Evolutionary conservation across 2,888 invertebrate species (phyloP).

Genomic region (Agrochola lota): DNA sequence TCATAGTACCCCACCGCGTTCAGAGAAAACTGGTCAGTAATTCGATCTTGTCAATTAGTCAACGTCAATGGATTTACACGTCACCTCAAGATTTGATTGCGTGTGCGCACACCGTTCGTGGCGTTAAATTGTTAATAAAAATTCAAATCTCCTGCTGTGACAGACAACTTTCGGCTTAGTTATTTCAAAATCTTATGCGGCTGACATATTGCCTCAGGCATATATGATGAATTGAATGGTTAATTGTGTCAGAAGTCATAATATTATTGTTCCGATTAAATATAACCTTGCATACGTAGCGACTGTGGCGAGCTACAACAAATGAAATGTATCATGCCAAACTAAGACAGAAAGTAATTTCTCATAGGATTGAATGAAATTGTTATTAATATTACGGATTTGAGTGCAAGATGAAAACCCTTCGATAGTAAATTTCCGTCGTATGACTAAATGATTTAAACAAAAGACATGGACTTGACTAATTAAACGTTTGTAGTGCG

Average conservation of each 20-base stretch:
- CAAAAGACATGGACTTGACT: neutral
- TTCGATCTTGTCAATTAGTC: constrained; percentile 62
- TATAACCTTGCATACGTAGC: neutral
- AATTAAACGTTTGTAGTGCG: neutral
- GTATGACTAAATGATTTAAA: neutral
- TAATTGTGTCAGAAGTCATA: constrained; percentile 22
- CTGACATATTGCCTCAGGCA: constrained; percentile 27
- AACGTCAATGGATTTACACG: constrained; percentile 52
- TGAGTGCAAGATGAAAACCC: neutral
- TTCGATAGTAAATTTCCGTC: neutral
- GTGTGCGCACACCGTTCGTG: constrained; percentile 70
- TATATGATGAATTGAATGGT: constrained; percentile 7
- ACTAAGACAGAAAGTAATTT: neutral
- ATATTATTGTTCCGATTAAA: constrained; percentile 20
- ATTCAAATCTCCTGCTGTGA: constrained; percentile 63
- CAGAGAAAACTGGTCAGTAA: constrained; percentile 59
- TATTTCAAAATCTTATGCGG: constrained; percentile 41
- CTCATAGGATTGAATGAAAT: neutral
- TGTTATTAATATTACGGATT: neutral
- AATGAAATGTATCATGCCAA: neutral
- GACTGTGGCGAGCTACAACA: neutral
- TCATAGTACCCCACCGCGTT: constrained; percentile 23
- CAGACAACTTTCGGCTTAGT: constrained; percentile 61
- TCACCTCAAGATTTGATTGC: constrained; percentile 64
- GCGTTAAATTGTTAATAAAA: constrained; percentile 66